Evolutionary conservation across 1,140 invertebrate genomes (phyloP), one percentile per base, ranked within the genome.

Genomic region (Tribolium madens): DNA sequence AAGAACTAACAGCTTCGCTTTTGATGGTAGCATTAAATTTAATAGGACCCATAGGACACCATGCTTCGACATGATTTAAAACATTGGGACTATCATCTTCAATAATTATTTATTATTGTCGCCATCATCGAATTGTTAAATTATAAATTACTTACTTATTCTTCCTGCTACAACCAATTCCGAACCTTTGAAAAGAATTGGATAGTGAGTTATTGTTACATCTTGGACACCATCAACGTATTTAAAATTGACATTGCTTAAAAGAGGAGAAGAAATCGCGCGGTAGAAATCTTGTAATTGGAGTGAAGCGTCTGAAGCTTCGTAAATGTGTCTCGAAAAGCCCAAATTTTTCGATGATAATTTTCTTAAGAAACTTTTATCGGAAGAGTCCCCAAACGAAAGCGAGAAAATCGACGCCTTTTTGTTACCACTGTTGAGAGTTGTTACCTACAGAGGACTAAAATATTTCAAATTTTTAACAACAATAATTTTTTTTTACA

Each of bases 291-390:
- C 89, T 26, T 88, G 87, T 6, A 93, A 86, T 83, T 93, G 92
- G 26, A 92, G 84, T 48, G 89, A 87, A 1, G 92, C 90, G 84
- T 93, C 92, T 0, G 90, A 86, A 46, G 89, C 91, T 84, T 92
- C 91, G 82, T 93, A 93, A 70, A 94, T 93, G 81, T 90, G 90
- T n/a, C 91, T 86, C 74, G 91, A 89, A 82, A 92, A 91, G 0
- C 91, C 92, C 10, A 87, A 81, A 83, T 92, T 93, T 72, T 89
- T 87, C 3, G 91, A 83, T 0, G 91, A 89, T 5, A 93, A 73
- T 81, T 90, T 90, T 78, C 90, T 88, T 1, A 93, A 84, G 79
- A 93, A 90, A 53, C 87, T 86, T 60, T 90, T 89, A 83, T 93
- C 92, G 0, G 92, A 91, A 42, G 89, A 90, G 31, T 88, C 84